These are phyloP conservation scores for Semicossyphus pulcher DNA, from an alignment of 2,113 vertebrate genomes.

Conservation along the genomic window DNA sequence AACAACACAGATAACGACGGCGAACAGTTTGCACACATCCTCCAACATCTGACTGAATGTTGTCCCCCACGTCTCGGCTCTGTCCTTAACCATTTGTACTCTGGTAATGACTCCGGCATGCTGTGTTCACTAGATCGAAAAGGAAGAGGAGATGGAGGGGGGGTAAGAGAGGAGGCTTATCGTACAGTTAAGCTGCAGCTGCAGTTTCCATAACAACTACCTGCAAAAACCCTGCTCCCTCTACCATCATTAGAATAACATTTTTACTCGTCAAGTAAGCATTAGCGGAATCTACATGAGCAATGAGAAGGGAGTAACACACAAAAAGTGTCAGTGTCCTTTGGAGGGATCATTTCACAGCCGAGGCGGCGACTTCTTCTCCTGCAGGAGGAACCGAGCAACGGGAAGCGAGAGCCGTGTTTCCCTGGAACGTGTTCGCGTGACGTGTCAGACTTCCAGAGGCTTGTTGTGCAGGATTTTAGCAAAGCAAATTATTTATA, in stretches of 20 bases:
- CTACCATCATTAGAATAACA: slow-evolving; percentile 78
- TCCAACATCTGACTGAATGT: slow-evolving; percentile 29
- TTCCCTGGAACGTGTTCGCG: slow-evolving; percentile 28
- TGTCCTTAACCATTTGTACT: slow-evolving; percentile 71
- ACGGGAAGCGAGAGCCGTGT: background rate
- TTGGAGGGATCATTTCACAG: slow-evolving; percentile 47
- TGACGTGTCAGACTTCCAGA: slow-evolving; percentile 10
- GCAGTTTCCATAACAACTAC: slow-evolving; percentile 86
- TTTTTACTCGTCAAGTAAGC: slow-evolving; percentile 77
- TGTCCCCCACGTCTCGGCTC: slow-evolving; percentile 52
- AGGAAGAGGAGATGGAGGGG: slow-evolving; percentile 48
- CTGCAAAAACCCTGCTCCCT: slow-evolving; percentile 74
- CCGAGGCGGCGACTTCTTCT: slow-evolving; percentile 6
- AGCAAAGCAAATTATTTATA: slow-evolving; percentile 38
- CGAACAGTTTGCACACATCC: slow-evolving; percentile 39
- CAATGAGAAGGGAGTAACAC: slow-evolving; percentile 60
- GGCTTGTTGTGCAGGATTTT: slow-evolving; percentile 37
- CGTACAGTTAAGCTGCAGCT: slow-evolving; percentile 74
- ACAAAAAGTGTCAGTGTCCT: slow-evolving; percentile 32
- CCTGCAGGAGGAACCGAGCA: background rate
- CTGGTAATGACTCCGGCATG: slow-evolving; percentile 72
- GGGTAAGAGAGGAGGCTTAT: slow-evolving; percentile 59
- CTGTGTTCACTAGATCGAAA: slow-evolving; percentile 70
- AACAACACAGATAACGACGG: slow-evolving; percentile 10
- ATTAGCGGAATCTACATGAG: slow-evolving; percentile 74